phyloP scores from a whole-genome alignment of 1,140 invertebrate species.

The Daktulosphaira vitifoliae region DNA sequence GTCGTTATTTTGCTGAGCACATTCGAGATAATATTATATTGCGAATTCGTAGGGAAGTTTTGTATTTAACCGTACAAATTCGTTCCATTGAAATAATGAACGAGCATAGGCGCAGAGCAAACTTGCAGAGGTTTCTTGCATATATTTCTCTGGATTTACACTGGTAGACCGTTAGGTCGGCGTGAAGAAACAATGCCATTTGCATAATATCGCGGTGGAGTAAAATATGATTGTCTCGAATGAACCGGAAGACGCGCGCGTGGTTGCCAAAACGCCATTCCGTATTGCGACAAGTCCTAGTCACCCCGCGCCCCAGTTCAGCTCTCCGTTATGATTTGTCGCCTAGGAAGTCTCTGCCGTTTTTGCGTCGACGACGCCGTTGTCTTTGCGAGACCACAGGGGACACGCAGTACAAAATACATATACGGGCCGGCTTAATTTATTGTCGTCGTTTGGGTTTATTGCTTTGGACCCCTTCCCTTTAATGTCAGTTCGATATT shows the following conservation, averaged over 20 bases:
- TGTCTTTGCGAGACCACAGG: not conserved
- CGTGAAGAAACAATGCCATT: too few species aligned
- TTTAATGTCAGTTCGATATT: too few species aligned
- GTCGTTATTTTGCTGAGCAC: too few species aligned
- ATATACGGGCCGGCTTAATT: conserved; percentile 15
- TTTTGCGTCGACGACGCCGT: conserved; percentile 4
- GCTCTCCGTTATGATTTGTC: conserved; percentile 33
- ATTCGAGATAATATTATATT: too few species aligned
- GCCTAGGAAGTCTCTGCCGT: conserved; percentile 21
- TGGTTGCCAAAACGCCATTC: conserved; percentile 30
- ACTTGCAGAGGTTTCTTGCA: too few species aligned
- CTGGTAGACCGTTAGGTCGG: too few species aligned
- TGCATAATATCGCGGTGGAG: not conserved
- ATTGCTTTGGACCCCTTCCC: not conserved
- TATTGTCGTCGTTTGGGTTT: conserved; percentile 31
- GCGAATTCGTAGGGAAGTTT: too few species aligned
- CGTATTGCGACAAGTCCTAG: conserved; percentile 7
- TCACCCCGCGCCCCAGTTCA: not conserved
- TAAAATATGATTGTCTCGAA: conserved; percentile 30
- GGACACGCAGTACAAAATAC: not conserved
- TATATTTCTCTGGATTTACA: too few species aligned
- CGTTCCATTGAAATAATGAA: too few species aligned
- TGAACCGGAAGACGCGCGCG: conserved; percentile 23
- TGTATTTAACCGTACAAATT: too few species aligned
- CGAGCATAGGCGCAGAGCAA: too few species aligned